Conservation (phyloP, 2,113 vertebrate genomes). For the Genyomyrus donnyi region DNA sequence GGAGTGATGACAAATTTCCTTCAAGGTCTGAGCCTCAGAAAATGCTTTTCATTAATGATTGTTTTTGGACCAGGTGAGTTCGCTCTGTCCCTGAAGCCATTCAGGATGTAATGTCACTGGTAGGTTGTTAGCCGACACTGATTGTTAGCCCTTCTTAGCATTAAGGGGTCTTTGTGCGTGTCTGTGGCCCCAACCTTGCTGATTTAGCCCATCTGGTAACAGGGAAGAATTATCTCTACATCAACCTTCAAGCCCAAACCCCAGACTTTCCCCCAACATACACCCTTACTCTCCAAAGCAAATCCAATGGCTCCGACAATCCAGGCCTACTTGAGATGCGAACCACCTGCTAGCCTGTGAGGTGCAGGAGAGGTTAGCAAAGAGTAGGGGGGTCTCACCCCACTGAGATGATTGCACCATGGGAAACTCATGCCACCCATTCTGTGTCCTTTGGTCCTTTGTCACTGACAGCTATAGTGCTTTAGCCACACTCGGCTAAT, state of each 20-base stretch:
- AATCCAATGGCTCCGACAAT: conserved; percentile 45
- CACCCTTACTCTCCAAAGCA: conserved; percentile 29
- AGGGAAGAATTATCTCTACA: conserved; percentile 49
- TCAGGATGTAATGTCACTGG: conserved; percentile 34
- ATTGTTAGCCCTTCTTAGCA: background rate
- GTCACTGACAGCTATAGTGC: conserved; percentile 35
- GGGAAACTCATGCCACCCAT: conserved; percentile 66
- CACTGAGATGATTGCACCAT: conserved; percentile 67
- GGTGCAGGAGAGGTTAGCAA: conserved; percentile 55
- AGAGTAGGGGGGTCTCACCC: conserved; percentile 51
- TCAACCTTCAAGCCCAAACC: conserved; percentile 51
- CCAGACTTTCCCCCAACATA: background rate
- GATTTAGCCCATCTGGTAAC: conserved; percentile 46
- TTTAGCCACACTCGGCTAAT: conserved; percentile 38
- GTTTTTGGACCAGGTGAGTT: background rate
- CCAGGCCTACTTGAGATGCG: conserved; percentile 64
- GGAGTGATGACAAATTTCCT: background rate
- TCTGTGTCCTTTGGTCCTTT: conserved; percentile 41
- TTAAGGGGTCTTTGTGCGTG: background rate
- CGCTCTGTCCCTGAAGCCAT: conserved; percentile 9
- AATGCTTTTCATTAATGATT: background rate
- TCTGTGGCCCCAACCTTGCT: conserved; percentile 12
- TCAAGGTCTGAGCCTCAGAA: background rate
- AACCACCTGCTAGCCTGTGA: conserved; percentile 60
- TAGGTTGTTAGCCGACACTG: background rate